Conservation (phyloP, 2,797 vertebrate species). For the Cephalopachus bancanus region DNA sequence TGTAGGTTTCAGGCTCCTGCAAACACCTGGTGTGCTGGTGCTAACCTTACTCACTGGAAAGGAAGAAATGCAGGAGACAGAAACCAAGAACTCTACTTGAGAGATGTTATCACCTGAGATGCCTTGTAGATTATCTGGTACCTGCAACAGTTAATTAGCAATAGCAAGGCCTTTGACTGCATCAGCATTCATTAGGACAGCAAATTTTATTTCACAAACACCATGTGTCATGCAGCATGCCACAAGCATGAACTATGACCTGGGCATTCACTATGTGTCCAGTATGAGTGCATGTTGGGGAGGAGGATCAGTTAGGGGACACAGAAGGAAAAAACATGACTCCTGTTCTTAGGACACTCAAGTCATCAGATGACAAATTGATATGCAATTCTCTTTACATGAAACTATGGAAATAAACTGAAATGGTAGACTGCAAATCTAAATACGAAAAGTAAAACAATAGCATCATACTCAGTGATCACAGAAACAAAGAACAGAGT, state of each 20-base stretch:
- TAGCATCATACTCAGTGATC: too few species aligned
- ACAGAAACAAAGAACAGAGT: too few species aligned
- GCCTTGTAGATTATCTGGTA: background rate
- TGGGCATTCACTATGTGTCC: background rate
- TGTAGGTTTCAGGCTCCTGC: background rate
- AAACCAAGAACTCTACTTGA: background rate
- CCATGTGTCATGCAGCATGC: background rate
- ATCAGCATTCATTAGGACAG: background rate
- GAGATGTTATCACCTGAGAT: background rate
- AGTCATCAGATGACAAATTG: background rate
- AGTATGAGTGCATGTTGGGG: background rate
- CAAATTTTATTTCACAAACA: background rate
- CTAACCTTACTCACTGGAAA: background rate
- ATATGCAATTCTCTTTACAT: background rate
- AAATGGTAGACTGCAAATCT: background rate
- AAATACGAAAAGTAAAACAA: background rate
- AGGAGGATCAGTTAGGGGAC: background rate
- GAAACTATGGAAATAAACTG: background rate
- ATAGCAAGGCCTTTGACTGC: background rate
- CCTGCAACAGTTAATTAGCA: background rate
- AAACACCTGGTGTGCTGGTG: background rate
- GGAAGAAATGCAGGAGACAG: background rate
- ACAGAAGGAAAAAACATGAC: background rate
- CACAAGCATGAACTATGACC: background rate
- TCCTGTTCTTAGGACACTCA: background rate